A percentile compares a stretch with the other conserved stretches of the same genome.
phyloP scores from a whole-genome alignment of 1,140 invertebrate species.

The Bursaphelenchus mucronatus region DNA sequence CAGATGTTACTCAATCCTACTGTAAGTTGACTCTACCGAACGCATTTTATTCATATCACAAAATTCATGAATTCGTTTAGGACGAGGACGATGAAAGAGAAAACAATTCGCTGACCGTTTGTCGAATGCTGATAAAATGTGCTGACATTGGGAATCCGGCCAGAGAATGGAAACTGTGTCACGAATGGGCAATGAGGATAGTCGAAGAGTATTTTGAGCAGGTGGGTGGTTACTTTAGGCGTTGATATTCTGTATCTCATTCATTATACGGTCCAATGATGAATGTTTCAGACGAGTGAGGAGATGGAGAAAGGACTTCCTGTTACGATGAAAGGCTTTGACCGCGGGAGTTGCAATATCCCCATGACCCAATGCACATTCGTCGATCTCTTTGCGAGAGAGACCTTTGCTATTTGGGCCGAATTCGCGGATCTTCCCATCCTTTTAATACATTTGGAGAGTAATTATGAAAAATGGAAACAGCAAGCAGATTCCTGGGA shows the following conservation, averaged over 20 bases:
- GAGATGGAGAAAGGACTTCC: slow-evolving; percentile 56
- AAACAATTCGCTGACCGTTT: slow-evolving; percentile 55
- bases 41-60: neutral
- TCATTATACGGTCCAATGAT: neutral
- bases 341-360: slow-evolving; percentile 56
- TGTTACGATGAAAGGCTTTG: slow-evolving; percentile 60
- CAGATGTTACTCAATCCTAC: slow-evolving; percentile 33
- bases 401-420: slow-evolving; percentile 54
- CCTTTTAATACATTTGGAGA: slow-evolving; percentile 46
- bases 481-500: slow-evolving; percentile 39
- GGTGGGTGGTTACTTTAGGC: slow-evolving; percentile 21
- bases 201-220: slow-evolving; percentile 61
- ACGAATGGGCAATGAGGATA: slow-evolving; percentile 57
- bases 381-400: slow-evolving; percentile 60
- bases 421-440: slow-evolving; percentile 57
- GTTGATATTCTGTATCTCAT: too few species aligned
- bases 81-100: slow-evolving; percentile 52
- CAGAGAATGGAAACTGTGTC: slow-evolving; percentile 56
- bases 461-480: slow-evolving; percentile 55
- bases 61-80: neutral
- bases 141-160: slow-evolving; percentile 59
- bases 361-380: slow-evolving; percentile 39
- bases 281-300: slow-evolving; percentile 48
- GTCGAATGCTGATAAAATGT: slow-evolving; percentile 60
- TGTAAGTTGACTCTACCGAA: neutral